Evolutionary conservation across 2,888 invertebrate genomes (phyloP).

Genomic region (Dorcus hopei): DNA sequence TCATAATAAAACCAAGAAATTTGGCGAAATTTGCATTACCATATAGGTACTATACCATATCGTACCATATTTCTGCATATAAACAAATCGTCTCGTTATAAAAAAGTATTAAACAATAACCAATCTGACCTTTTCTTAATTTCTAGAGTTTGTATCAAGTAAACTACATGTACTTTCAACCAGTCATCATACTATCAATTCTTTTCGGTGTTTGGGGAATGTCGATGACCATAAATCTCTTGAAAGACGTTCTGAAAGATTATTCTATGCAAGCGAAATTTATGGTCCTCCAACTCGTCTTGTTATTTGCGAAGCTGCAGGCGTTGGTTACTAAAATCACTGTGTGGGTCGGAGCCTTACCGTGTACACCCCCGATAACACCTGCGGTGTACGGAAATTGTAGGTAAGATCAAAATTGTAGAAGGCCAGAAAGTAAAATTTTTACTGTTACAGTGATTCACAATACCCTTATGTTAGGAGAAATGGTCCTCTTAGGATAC

Average conservation of each 20-base stretch:
- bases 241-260: constrained; percentile 49
- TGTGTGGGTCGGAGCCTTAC: constrained; percentile 55
- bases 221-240: constrained; percentile 59
- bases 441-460: constrained; percentile 60
- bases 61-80: no score
- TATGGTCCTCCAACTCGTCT: constrained; percentile 61
- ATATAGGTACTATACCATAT: no score
- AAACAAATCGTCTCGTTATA: no score
- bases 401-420: constrained; percentile 48
- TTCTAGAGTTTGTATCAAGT: constrained; percentile 58
- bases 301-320: constrained; percentile 67
- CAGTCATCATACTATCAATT: constrained; percentile 62
- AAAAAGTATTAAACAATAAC: no score
- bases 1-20: no score
- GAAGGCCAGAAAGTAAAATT: not conserved
- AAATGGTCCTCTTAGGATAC: constrained; percentile 65
- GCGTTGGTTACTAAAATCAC: constrained; percentile 57
- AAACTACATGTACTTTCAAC: constrained; percentile 63
- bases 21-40: no score
- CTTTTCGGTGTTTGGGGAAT: constrained; percentile 68
- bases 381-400: constrained; percentile 65
- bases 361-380: constrained; percentile 63
- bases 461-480: constrained; percentile 63
- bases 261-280: constrained; percentile 53
- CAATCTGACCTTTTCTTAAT: constrained; percentile 1